Evolutionary conservation across 1,140 invertebrate genomes (phyloP).

Genomic region (Eciton burchellii): DNA sequence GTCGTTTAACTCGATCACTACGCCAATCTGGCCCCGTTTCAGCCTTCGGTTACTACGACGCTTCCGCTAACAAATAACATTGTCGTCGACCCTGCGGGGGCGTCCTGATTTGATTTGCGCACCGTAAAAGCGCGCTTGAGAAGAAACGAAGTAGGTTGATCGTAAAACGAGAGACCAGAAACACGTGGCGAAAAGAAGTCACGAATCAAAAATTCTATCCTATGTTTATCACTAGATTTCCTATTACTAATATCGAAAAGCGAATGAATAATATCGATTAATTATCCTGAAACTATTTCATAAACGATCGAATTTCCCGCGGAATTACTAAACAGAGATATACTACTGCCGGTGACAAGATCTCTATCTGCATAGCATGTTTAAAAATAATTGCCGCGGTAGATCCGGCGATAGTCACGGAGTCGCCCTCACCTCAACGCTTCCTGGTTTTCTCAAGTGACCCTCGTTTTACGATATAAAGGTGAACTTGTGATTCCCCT

Average conservation of each 20-base stretch:
- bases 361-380: constrained; percentile 84
- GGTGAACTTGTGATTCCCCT: constrained; percentile 59
- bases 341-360: constrained; percentile 69
- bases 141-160: constrained; percentile 31
- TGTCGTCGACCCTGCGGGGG: constrained; percentile 80
- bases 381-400: constrained; percentile 85
- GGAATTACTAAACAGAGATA: constrained; percentile 19
- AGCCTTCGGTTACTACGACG: constrained; percentile 84
- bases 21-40: constrained; percentile 86
- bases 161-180: constrained; percentile 15
- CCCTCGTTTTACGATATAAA: constrained; percentile 80
- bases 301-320: background rate
- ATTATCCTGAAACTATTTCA: constrained; percentile 81
- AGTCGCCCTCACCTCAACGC: constrained; percentile 79
- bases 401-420: constrained; percentile 85
- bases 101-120: constrained; percentile 84
- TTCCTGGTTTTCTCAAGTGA: constrained; percentile 76
- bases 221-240: constrained; percentile 16
- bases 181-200: constrained; percentile 18
- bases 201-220: constrained; percentile 15
- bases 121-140: constrained; percentile 70
- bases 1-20: constrained; percentile 86
- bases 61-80: constrained; percentile 85
- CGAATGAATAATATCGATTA: no score
- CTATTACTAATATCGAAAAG: constrained; percentile 3